phyloP scores from a whole-genome alignment of 2,113 vertebrate genomes.

The Elephantulus edwardii region DNA sequence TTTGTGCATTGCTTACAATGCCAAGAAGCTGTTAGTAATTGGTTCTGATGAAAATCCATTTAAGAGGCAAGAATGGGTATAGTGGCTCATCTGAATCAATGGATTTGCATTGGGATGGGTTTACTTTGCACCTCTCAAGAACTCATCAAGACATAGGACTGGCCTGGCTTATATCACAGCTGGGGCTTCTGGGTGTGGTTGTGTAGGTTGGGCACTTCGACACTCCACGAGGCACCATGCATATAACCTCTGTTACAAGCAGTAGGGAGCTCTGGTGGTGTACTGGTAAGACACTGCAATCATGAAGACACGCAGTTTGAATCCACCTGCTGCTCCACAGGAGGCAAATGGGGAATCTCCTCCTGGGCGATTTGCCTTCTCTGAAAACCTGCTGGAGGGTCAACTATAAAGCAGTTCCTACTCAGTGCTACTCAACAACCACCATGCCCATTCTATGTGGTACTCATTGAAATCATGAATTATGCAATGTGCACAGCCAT shows the following conservation, averaged over 20 bases:
- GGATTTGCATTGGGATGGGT: background rate
- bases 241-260: background rate
- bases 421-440: no score
- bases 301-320: no score
- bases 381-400: no score
- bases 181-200: background rate
- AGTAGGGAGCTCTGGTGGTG: no score
- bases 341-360: no score
- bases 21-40: background rate
- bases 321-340: no score
- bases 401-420: no score
- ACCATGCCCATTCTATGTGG: no score
- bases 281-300: no score
- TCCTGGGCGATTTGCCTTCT: no score
- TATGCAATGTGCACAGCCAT: background rate
- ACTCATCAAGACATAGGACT: background rate
- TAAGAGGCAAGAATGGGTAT: background rate
- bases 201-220: background rate
- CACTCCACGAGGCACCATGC: background rate
- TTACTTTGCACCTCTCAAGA: background rate
- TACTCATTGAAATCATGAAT: background rate
- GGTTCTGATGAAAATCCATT: background rate
- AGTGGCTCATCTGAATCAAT: background rate
- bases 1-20: background rate
- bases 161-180: background rate